Evolutionary conservation across 1,140 invertebrate genomes (phyloP).

Genomic region (Macrobrachium nipponense): DNA sequence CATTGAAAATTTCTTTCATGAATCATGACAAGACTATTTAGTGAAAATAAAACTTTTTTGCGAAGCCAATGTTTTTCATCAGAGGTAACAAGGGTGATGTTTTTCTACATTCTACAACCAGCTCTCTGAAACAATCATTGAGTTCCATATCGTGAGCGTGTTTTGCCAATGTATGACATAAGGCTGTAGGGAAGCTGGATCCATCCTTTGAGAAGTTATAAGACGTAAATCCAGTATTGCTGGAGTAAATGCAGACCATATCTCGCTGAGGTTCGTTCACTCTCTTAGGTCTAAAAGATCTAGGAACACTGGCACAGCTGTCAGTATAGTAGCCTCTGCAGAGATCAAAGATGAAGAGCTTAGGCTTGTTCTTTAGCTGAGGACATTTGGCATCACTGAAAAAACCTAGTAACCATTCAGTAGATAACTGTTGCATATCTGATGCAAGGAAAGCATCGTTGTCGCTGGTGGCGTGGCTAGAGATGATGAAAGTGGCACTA

Average conservation of each 20-base stretch:
- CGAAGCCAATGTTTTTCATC: no score
- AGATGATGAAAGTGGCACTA: slow-evolving; percentile 14
- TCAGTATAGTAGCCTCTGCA: slow-evolving; percentile 22
- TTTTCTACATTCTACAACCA: no score
- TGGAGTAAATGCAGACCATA: no score
- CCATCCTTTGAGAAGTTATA: not conserved
- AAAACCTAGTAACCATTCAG: slow-evolving; percentile 21
- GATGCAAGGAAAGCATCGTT: slow-evolving; percentile 24
- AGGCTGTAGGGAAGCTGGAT: not conserved
- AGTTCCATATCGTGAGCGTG: not conserved
- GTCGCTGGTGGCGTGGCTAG: slow-evolving; percentile 19
- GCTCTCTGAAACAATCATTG: not conserved
- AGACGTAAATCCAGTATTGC: no score
- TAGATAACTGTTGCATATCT: slow-evolving; percentile 15
- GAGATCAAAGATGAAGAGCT: slow-evolving; percentile 37
- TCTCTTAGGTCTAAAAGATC: no score
- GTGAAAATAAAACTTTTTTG: no score
- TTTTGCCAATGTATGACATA: not conserved
- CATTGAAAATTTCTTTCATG: no score
- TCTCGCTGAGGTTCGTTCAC: no score
- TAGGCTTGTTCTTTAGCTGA: slow-evolving; percentile 29
- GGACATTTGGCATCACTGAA: slow-evolving; percentile 39
- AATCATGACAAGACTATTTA: no score
- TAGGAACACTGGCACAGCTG: no score
- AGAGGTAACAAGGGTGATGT: no score